A percentile compares a stretch with the other conserved stretches of the same genome.
Evolutionary conservation across 2,797 vertebrate species (phyloP).

Genomic region (Cossypha caffra): DNA sequence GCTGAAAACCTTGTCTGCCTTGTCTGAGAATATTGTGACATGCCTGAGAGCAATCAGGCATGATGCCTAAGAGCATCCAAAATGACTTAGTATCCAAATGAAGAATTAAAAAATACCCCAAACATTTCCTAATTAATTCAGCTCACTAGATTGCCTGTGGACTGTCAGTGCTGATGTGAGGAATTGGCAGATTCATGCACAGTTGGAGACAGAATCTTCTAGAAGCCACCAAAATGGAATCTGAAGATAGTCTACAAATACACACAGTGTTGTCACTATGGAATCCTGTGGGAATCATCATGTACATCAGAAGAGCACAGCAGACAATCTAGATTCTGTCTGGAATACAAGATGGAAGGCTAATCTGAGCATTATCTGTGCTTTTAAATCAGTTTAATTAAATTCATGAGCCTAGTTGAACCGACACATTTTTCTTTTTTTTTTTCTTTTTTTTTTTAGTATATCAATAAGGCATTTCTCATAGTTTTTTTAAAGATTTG

Average conservation of each 20-base stretch:
- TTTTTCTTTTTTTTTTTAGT: neutral
- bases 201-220: neutral
- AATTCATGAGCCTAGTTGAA: neutral
- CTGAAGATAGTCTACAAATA: neutral
- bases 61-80: neutral
- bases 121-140: neutral
- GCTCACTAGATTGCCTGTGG: neutral
- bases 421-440: too few species aligned
- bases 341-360: neutral
- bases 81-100: neutral
- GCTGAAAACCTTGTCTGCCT: neutral
- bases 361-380: neutral
- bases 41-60: neutral
- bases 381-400: neutral
- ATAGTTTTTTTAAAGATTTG: neutral
- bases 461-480: neutral
- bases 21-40: neutral
- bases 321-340: neutral
- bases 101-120: neutral
- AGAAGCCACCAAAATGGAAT: neutral
- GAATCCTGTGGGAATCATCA: neutral
- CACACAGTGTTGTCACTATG: neutral
- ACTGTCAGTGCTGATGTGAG: neutral
- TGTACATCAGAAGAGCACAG: neutral
- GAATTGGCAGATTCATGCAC: neutral